A percentile compares a stretch with the other conserved stretches of the same genome.
phyloP scores from a whole-genome alignment of 2,113 vertebrate genomes.

The Panthera tigris region DNA sequence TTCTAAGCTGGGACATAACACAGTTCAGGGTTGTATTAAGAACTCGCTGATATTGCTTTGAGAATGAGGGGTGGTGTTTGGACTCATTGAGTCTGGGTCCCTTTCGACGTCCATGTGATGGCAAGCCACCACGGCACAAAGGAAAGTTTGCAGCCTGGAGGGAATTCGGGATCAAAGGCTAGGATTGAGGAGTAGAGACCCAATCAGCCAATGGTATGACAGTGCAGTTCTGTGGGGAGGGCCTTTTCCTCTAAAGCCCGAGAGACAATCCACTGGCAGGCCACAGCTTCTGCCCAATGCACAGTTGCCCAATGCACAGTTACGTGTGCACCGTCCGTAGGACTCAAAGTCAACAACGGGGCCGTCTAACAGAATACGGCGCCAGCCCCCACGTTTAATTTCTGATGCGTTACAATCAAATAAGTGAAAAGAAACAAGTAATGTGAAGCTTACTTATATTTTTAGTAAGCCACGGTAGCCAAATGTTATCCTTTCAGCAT shows the following conservation, averaged over 20 bases:
- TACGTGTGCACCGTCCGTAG: fast-evolving
- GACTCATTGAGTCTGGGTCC: background rate
- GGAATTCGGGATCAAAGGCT: too few relatives aligned
- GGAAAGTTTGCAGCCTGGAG: background rate
- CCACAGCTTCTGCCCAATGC: background rate
- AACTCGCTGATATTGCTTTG: fast-evolving
- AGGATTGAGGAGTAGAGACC: too few relatives aligned
- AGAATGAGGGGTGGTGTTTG: background rate
- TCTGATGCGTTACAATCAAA: background rate
- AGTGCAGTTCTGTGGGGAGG: fast-evolving
- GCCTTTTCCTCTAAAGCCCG: fast-evolving
- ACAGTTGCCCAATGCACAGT: too few relatives aligned
- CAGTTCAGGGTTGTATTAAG: background rate
- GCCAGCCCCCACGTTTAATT: background rate
- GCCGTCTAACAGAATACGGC: fast-evolving
- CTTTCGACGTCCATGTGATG: background rate
- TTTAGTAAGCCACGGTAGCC: background rate
- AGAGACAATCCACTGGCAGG: background rate
- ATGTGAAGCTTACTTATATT: background rate
- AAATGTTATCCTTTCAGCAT: background rate
- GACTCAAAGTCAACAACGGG: fast-evolving
- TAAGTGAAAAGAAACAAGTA: background rate
- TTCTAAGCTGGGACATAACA: background rate
- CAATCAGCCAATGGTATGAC: fast-evolving
- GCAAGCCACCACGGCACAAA: too few relatives aligned